These are phyloP conservation scores for Neodiprion fabricii DNA, from an alignment of 1,140 invertebrate species.

Conservation along the genomic window DNA sequence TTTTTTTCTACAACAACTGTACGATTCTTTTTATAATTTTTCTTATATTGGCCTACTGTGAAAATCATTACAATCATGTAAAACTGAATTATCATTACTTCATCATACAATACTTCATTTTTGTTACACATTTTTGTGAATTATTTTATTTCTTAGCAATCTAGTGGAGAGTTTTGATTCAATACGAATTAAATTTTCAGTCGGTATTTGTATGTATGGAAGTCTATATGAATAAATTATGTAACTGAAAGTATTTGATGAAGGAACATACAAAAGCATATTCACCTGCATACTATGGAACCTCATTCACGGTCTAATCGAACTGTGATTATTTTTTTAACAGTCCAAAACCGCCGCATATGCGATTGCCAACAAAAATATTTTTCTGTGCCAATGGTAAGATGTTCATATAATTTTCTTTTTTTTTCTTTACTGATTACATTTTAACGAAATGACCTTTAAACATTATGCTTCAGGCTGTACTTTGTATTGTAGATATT, in stretches of 20 bases:
- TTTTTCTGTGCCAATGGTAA: background rate
- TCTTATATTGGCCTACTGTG: background rate
- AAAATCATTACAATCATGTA: conserved; percentile 2
- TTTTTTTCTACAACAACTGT: background rate
- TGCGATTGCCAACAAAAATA: background rate
- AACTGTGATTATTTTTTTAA: background rate
- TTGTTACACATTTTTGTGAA: background rate
- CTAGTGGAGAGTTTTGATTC: conserved; percentile 7
- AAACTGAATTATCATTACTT: background rate
- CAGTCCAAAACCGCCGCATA: background rate
- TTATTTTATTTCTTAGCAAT: background rate
- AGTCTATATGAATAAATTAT: background rate
- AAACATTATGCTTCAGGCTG: too few species aligned
- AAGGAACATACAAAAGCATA: background rate
- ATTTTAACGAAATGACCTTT: too few species aligned
- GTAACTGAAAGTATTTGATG: background rate
- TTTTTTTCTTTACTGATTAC: too few species aligned
- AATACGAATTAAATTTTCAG: background rate
- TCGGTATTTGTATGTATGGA: background rate
- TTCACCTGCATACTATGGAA: background rate
- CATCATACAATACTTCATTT: background rate
- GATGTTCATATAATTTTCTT: background rate
- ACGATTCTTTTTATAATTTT: background rate
- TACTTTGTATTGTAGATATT: too few species aligned
- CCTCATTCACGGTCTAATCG: background rate